phyloP scores from a whole-genome alignment of 1,140 invertebrate species.

The Caligus rogercresseyi region DNA sequence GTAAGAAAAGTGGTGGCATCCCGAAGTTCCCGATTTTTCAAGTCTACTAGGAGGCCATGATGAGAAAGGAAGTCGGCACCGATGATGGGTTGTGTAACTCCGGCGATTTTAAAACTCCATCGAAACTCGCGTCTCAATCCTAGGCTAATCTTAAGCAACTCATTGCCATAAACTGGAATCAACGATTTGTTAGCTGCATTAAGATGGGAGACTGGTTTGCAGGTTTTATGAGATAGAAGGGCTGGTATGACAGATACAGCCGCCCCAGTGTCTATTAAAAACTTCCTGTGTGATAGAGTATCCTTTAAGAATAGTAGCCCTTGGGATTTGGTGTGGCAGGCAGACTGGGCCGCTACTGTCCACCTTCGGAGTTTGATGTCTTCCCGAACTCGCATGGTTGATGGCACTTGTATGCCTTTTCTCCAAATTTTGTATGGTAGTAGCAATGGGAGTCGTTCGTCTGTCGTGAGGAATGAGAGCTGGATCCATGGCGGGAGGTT shows the following conservation, averaged over 20 bases:
- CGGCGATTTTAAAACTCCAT: slow-evolving; percentile 20
- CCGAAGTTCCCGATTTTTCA: not conserved
- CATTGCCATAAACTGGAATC: not conserved
- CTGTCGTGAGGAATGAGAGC: not conserved
- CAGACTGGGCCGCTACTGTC: not conserved
- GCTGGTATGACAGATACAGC: not conserved
- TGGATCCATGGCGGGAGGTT: not conserved
- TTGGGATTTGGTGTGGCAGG: not conserved
- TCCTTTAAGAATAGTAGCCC: not conserved
- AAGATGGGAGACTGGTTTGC: not conserved
- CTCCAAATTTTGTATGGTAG: not conserved
- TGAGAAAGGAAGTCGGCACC: slow-evolving; percentile 20
- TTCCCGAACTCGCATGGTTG: not conserved
- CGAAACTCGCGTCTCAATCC: slow-evolving; percentile 25
- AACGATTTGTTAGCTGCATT: not conserved
- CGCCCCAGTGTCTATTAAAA: no score
- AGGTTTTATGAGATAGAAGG: not conserved
- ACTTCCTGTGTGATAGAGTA: not conserved
- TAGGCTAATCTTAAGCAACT: not conserved
- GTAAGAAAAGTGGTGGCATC: not conserved
- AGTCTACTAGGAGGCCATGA: slow-evolving; percentile 10
- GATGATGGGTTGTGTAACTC: slow-evolving; percentile 14
- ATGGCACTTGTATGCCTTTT: not conserved
- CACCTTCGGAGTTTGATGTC: not conserved
- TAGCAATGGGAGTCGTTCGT: not conserved